These are phyloP conservation scores for Microplitis mediator DNA, from an alignment of 1,140 invertebrate genomes.

Conservation along the genomic window DNA sequence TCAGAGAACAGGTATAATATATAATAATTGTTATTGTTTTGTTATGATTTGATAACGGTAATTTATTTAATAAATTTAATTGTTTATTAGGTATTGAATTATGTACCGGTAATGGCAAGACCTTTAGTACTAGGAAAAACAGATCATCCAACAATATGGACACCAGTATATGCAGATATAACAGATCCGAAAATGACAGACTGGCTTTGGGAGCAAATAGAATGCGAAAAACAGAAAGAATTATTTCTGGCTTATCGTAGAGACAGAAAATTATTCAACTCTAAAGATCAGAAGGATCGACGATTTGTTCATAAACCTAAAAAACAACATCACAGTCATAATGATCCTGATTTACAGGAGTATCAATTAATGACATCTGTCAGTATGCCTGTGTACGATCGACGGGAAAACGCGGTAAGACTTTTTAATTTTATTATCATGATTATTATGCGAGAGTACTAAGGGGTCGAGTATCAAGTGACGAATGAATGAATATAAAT, in stretches of 20 bases:
- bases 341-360: constrained; percentile 32
- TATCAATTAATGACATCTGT: constrained; percentile 82
- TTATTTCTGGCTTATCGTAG: constrained; percentile 69
- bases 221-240: constrained; percentile 77
- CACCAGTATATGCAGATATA: constrained; percentile 89
- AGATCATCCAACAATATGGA: constrained; percentile 86
- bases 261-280: constrained; percentile 63
- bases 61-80: constrained; percentile 1
- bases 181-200: constrained; percentile 88
- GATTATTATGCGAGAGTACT: neutral
- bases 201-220: constrained; percentile 84
- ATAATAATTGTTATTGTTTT: neutral
- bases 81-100: constrained; percentile 75
- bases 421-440: constrained; percentile 1
- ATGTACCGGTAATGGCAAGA: constrained; percentile 88
- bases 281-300: constrained; percentile 63
- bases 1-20: constrained; percentile 76
- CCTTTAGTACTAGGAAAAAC: constrained; percentile 80
- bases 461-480: no score
- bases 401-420: constrained; percentile 77
- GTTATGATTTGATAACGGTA: neutral
- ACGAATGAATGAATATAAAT: neutral
- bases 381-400: constrained; percentile 89
- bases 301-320: constrained; percentile 61
- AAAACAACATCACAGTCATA: constrained; percentile 34